These are phyloP conservation scores for Sycophila sp. DNA, from an alignment of 1,140 invertebrate species.

Conservation along the genomic window DNA sequence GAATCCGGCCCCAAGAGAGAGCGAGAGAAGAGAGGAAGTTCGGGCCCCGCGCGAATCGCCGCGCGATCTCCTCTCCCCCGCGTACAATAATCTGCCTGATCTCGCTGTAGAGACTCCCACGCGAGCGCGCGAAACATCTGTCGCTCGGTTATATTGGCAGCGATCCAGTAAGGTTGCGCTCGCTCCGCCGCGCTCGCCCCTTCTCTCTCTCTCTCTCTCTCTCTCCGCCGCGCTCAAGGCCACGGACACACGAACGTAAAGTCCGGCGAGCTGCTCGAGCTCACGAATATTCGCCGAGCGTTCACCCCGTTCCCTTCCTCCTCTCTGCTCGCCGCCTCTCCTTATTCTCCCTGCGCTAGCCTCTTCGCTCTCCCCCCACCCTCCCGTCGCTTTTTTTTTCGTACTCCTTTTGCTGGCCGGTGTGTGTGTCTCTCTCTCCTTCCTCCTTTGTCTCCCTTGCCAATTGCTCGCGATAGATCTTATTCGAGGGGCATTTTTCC, in stretches of 20 bases:
- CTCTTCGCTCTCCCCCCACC: background rate
- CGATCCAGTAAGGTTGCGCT: conserved; percentile 54
- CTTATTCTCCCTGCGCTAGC: background rate
- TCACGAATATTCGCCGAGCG: conserved; percentile 45
- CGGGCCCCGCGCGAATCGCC: background rate
- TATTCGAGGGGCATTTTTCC: background rate
- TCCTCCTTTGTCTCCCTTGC: background rate
- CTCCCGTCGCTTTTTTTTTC: background rate
- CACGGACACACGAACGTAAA: conserved; percentile 39
- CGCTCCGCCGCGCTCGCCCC: background rate
- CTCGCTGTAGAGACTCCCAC: too few relatives aligned
- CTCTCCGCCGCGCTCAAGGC: conserved; percentile 42
- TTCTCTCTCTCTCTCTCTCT: conserved; percentile 17
- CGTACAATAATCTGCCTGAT: background rate
- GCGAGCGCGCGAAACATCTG: conserved; percentile 50
- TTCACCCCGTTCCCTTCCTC: conserved; percentile 37
- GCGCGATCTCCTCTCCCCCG: background rate
- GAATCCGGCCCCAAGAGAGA: too few relatives aligned
- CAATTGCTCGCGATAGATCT: background rate
- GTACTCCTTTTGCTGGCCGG: background rate
- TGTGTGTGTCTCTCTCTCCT: conserved; percentile 6
- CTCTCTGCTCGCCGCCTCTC: conserved; percentile 2
- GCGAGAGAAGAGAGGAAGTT: too few relatives aligned
- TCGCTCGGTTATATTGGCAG: conserved; percentile 52
- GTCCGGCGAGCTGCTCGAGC: conserved; percentile 23